phyloP scores from a whole-genome alignment of 2,888 invertebrate species.

The Andrena minutula region DNA sequence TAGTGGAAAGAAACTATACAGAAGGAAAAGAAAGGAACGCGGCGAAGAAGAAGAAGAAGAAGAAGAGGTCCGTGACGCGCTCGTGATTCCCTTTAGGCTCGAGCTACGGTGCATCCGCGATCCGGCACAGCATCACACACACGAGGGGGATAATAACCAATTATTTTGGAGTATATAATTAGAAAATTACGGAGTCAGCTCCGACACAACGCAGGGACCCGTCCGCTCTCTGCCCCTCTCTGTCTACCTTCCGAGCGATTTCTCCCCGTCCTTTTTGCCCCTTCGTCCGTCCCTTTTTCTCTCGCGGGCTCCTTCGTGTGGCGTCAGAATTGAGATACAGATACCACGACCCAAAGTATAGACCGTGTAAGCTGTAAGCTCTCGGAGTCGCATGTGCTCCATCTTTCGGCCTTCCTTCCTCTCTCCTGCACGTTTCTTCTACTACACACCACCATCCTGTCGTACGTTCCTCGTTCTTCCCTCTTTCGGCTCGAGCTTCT shows the following conservation, averaged over 20 bases:
- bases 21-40: constrained; percentile 8
- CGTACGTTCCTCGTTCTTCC: constrained; percentile 9
- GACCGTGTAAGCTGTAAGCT: constrained; percentile 71
- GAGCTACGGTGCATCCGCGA: constrained; percentile 73
- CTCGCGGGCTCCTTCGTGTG: constrained; percentile 64
- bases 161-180: constrained; percentile 84
- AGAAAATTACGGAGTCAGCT: constrained; percentile 83
- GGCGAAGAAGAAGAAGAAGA: constrained; percentile 11
- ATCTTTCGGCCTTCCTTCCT: constrained; percentile 53
- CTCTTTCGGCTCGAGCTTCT: constrained; percentile 19
- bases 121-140: constrained; percentile 73
- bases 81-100: constrained; percentile 81
- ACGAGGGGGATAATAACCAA: constrained; percentile 82
- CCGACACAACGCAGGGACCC: constrained; percentile 77
- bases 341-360: constrained; percentile 81
- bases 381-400: constrained; percentile 73
- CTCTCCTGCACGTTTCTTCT: constrained; percentile 33
- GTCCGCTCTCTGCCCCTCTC: constrained; percentile 55
- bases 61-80: constrained; percentile 73
- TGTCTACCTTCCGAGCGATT: constrained; percentile 56
- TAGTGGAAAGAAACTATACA: neutral
- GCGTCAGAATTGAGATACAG: constrained; percentile 82
- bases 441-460: constrained; percentile 9
- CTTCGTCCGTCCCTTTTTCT: constrained; percentile 42
- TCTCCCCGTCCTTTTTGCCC: constrained; percentile 39